These are phyloP conservation scores for Parotocinclus haroldoi DNA, from an alignment of 2,797 vertebrate genomes.

Conservation along the genomic window DNA sequence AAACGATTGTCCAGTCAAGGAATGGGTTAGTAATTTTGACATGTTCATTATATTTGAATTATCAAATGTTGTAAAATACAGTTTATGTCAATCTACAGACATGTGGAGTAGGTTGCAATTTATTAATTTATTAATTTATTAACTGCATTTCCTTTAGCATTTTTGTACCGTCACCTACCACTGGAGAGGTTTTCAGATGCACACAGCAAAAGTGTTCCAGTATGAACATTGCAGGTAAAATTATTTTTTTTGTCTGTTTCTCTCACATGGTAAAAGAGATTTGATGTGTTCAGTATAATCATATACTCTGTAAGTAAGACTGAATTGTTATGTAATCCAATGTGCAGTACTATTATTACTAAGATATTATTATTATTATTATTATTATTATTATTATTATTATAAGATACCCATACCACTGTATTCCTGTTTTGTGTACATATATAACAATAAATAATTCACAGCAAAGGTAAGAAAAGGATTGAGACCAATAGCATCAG, in stretches of 20 bases:
- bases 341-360: too few relatives aligned
- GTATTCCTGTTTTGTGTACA: background rate
- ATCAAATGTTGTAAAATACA: too few relatives aligned
- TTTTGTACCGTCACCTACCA: slow-evolving; percentile 47
- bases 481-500: slow-evolving; percentile 45
- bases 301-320: background rate
- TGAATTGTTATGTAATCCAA: too few relatives aligned
- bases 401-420: too few relatives aligned
- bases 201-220: slow-evolving; percentile 4
- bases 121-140: too few relatives aligned
- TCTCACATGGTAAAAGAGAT: background rate
- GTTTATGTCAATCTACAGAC: too few relatives aligned
- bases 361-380: too few relatives aligned
- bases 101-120: too few relatives aligned
- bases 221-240: background rate
- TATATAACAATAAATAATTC: background rate
- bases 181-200: slow-evolving; percentile 46
- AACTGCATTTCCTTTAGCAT: slow-evolving; percentile 38
- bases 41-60: background rate
- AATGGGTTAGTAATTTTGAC: slow-evolving; percentile 47
- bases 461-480: slow-evolving; percentile 38
- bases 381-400: too few relatives aligned
- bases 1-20: slow-evolving; percentile 48
- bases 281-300: background rate
- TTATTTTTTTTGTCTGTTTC: background rate